Evolutionary conservation across 2,888 invertebrate genomes (phyloP), one percentile per base, ranked within the genome.

Genomic region (Hirudinaria manillensis): DNA sequence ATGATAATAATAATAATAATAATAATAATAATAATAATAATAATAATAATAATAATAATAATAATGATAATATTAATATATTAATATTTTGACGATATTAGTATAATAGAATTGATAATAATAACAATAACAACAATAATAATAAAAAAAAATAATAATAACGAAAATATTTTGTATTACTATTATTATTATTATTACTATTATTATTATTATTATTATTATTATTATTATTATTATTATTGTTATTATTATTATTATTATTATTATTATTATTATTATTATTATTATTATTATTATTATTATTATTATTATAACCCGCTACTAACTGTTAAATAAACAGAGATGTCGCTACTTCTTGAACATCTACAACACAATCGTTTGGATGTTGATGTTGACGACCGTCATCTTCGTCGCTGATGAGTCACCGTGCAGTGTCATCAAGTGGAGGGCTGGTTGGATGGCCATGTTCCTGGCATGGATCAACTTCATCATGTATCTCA

Each of bases 391-490:
- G 38, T 72, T 73, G 29, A 65, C 79, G 24, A 80, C 80, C 3
- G 72, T 77, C 32, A 68, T 77, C 53, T 80, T 80, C 74, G 78
- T 77, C 75, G 24, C 82, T 81, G 10, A 73, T 81, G 7, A 72
- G 77, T 10, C 80, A 78, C 29, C 68, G 72, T 16, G 79, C 77
- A 53, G 81, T 81, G 1, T 34, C 32, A 21, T 65, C 56, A 70
- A 29, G 72, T 83, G 83, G 83, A 76, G 82, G 55, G 81, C 80
- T 0, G 82, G 81, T 7, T 82, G 82, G 81, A 78, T 82, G 32
- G 80, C 82, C 0, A 65, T 79, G 56, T 80, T 80, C 72, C 74
- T 80, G 4, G 78, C 79, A 29, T 80, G 80, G 79, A 80, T 80
- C 74, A 80, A 80, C 74, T 79, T 80, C 77, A 80, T 80, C 74